A percentile compares a stretch with the other conserved stretches of the same genome.
Conservation (phyloP, 64 coral and sea anemone genomes). For the Montipora cactus region DNA sequence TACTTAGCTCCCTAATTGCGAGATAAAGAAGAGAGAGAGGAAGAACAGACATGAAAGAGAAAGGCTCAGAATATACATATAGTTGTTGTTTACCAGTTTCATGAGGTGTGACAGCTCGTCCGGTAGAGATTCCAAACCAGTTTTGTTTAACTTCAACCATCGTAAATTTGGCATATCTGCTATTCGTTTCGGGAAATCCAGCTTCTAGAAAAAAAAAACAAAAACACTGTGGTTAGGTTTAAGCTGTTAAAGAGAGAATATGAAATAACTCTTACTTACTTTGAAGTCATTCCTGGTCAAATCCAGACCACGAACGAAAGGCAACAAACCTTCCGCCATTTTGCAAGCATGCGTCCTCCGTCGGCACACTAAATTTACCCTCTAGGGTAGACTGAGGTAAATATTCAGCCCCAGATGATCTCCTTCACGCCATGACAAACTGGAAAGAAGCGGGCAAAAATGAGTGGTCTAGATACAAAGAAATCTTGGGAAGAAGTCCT, state of each 20-base stretch:
- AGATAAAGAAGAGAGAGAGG: neutral
- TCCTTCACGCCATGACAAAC: no score
- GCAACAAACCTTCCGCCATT: conserved; percentile 92
- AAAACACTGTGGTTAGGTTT: neutral
- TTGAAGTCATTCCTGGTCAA: conserved; percentile 95
- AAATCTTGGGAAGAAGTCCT: conserved; percentile 60
- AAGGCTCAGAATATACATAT: neutral
- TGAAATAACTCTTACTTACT: conserved; percentile 33
- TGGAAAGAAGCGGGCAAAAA: neutral
- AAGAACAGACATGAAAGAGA: neutral
- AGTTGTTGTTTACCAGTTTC: conserved; percentile 72
- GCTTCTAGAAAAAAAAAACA: conserved; percentile 61
- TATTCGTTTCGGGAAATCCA: conserved; percentile 86
- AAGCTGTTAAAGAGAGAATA: neutral
- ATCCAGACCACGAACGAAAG: conserved; percentile 94
- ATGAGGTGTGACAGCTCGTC: conserved; percentile 92
- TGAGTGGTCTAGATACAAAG: neutral
- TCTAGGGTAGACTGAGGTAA: neutral
- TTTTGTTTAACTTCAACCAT: conserved; percentile 98
- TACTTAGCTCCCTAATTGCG: neutral
- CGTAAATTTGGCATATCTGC: conserved; percentile 98
- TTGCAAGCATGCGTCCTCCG: neutral
- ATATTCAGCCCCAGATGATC: no score
- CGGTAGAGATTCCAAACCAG: conserved; percentile 81
- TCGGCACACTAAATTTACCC: neutral